These are phyloP conservation scores for Caranx ignobilis DNA, from an alignment of 2,113 vertebrate species.

Conservation along the genomic window DNA sequence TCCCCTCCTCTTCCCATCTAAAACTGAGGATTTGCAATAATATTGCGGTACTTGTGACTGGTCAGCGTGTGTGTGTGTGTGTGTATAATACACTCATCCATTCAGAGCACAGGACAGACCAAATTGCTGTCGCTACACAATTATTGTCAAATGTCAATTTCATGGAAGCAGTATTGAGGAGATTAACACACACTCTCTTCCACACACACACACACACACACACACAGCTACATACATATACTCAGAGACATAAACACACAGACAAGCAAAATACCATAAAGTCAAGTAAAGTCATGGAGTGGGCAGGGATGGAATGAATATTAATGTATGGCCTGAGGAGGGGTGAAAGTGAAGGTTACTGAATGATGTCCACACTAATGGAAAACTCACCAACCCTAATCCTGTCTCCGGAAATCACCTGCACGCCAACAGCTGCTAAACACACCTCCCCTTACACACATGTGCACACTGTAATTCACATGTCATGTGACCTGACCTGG, in stretches of 20 bases:
- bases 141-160: slow-evolving; percentile 97
- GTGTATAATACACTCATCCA: slow-evolving; percentile 84
- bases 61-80: slow-evolving; percentile 68
- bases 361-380: slow-evolving; percentile 75
- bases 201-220: slow-evolving; percentile 32
- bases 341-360: slow-evolving; percentile 80
- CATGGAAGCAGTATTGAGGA: slow-evolving; percentile 88
- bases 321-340: slow-evolving; percentile 76
- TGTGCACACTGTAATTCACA: slow-evolving; percentile 35
- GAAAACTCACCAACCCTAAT: slow-evolving; percentile 74
- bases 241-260: no score
- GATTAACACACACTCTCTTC: slow-evolving; percentile 82
- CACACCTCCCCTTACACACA: slow-evolving; percentile 27
- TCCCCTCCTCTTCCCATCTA: slow-evolving; percentile 4
- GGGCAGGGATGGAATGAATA: slow-evolving; percentile 51
- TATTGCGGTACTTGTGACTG: slow-evolving; percentile 70
- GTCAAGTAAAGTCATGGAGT: background rate
- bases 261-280: no score
- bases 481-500: slow-evolving; percentile 20
- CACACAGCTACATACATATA: slow-evolving; percentile 4
- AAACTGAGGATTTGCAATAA: slow-evolving; percentile 62
- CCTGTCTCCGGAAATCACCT: slow-evolving; percentile 73
- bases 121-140: slow-evolving; percentile 87
- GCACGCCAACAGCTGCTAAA: slow-evolving; percentile 57
- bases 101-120: slow-evolving; percentile 83